Base-by-base conservation (phyloP, 2,113 vertebrate genomes). In the Arenaria interpres region DNA sequence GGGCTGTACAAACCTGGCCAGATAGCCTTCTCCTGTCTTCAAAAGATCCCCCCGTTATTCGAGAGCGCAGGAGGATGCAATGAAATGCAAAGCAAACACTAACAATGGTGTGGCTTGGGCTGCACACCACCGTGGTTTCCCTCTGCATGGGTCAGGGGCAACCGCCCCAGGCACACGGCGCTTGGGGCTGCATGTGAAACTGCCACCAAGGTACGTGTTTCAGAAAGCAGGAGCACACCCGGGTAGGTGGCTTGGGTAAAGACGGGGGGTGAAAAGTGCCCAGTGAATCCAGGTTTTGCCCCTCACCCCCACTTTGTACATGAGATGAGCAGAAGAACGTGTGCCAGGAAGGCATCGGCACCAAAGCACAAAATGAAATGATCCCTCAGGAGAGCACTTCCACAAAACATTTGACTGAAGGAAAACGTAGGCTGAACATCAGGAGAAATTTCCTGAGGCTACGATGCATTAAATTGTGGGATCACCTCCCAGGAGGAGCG, bases 151-250 rank as follows among this genome's bases (percentile, higher is more conserved):
- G 17, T 37, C 24, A 2, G 4, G 45, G 27, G 51, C 0, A 2
- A 45, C 27, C 2, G 0, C 14, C 7, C 45, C 22, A 24, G 33
- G 48, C 43, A 32, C 18, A 7, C 1, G 2, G 62, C 0, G 2
- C 25, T 50, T 56, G 53, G 39, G 6, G 6, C 53, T 56, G 59
- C 37, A 7, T 6, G 6, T 33, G 46, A 53, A 72, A 28, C 30
- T 27, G 4, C 27, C 20, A 33, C 37, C 50, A 39, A 23, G 1
- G 4, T 14, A 7, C 2, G 2, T 17, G 16, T 48, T 68, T 73
- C 54, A 46, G 64, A 53, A 82, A 73, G 43, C 17, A 39, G 79
- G 11, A 62, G 20, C 53, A 46, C 16, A 14, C 19, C n/a, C 35
- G 30, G 17, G 43, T 41, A 20, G 17, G 41, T 41, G 75, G n/a